Conservation (phyloP, 37 sponge, comb jelly and placozoan species). For the Chondrilla cf. caribensis region DNA sequence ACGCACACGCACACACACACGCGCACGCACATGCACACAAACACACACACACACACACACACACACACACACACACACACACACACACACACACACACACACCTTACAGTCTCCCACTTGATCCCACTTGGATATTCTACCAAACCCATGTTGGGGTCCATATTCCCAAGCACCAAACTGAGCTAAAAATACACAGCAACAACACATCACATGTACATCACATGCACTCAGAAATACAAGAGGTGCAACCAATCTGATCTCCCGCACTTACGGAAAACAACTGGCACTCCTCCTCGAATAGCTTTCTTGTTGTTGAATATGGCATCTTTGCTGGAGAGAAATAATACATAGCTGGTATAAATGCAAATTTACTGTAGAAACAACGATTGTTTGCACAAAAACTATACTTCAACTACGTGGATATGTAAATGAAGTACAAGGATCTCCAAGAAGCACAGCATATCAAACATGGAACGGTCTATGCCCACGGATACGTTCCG, state of each 20-base stretch:
- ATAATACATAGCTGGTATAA: neutral
- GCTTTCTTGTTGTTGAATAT: conserved; percentile 92
- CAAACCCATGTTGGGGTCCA: conserved; percentile 97
- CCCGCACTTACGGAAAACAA: conserved; percentile 88
- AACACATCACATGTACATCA: neutral
- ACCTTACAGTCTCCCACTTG: conserved; percentile 3
- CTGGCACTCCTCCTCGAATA: conserved; percentile 88
- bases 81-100: neutral
- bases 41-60: too few relatives aligned
- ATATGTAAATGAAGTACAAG: too few relatives aligned
- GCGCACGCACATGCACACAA: too few relatives aligned
- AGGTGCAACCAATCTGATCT: too few relatives aligned
- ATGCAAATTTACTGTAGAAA: too few relatives aligned
- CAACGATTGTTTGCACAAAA: too few relatives aligned
- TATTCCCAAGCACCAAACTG: conserved; percentile 91
- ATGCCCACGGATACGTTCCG: too few relatives aligned
- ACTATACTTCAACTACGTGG: too few relatives aligned
- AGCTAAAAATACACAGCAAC: conserved; percentile 43
- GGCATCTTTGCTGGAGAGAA: conserved; percentile 61
- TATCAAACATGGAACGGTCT: too few relatives aligned
- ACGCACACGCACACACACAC: too few relatives aligned
- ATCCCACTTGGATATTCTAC: conserved; percentile 73
- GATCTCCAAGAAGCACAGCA: too few relatives aligned
- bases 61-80: neutral
- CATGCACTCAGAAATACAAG: neutral